Conservation (phyloP, 64 coral and sea anemone species). For the Stichodactyla mertensii region DNA sequence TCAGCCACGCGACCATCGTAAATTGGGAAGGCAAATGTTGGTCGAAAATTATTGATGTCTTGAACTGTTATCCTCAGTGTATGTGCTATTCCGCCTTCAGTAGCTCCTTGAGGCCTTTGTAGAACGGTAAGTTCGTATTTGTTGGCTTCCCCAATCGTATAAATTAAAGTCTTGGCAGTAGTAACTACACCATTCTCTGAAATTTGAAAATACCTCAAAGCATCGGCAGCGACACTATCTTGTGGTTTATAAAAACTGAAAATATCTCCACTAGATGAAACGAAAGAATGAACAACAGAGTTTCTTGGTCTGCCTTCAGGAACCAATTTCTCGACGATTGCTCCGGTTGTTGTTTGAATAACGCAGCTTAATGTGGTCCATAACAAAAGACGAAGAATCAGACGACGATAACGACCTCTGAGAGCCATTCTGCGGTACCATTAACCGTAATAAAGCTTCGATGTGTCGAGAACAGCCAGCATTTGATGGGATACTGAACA, state of each 20-base stretch:
- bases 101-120: constrained; percentile 40
- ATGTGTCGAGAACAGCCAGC: neutral
- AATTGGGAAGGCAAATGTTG: constrained; percentile 52
- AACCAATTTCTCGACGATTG: neutral
- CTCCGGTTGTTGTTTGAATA: constrained; percentile 7
- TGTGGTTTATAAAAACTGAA: constrained; percentile 42
- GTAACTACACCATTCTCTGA: constrained; percentile 55
- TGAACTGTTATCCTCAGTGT: constrained; percentile 52
- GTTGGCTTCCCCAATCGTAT: constrained; percentile 61
- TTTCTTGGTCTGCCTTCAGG: neutral
- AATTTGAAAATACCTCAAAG: constrained; percentile 51
- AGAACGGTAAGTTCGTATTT: constrained; percentile 66
- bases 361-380: constrained; percentile 3
- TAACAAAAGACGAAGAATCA: neutral
- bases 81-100: constrained; percentile 46
- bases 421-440: neutral
- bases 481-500: neutral
- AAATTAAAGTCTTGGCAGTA: constrained; percentile 42
- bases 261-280: constrained; percentile 33
- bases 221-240: constrained; percentile 18
- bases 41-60: constrained; percentile 79
- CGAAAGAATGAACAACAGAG: constrained; percentile 9
- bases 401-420: neutral
- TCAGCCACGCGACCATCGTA: constrained; percentile 62
- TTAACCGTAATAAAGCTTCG: neutral